phyloP scores from a whole-genome alignment of 2,888 invertebrate species.

The Cerastoderma edule region DNA sequence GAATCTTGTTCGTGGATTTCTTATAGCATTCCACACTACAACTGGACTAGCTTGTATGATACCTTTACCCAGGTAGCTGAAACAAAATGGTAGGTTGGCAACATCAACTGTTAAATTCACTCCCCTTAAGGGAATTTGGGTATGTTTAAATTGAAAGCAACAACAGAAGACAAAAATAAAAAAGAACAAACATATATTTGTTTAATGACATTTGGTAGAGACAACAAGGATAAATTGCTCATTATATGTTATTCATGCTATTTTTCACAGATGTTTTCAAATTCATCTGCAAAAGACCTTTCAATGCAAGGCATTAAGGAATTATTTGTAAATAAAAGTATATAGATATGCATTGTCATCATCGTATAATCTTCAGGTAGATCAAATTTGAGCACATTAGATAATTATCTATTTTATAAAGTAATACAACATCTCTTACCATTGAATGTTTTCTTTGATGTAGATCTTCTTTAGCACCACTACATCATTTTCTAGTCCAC shows the following conservation, averaged over 20 bases:
- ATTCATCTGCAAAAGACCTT: too few relatives aligned
- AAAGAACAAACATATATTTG: too few relatives aligned
- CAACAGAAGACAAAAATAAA: not conserved
- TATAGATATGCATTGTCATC: too few relatives aligned
- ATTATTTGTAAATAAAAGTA: too few relatives aligned
- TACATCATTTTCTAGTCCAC: slow-evolving; percentile 80
- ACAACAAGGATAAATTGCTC: too few relatives aligned
- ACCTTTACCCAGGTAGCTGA: slow-evolving; percentile 81
- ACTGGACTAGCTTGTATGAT: slow-evolving; percentile 77
- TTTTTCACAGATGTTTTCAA: too few relatives aligned
- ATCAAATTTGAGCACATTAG: not conserved
- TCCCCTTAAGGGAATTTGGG: not conserved
- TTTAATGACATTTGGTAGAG: too few relatives aligned
- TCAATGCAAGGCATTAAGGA: too few relatives aligned
- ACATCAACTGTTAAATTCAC: not conserved
- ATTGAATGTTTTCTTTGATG: slow-evolving; percentile 60
- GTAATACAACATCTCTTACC: slow-evolving; percentile 30
- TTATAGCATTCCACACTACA: slow-evolving; percentile 78
- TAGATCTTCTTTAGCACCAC: slow-evolving; percentile 77
- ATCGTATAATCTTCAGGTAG: too few relatives aligned
- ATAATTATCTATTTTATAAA: not conserved
- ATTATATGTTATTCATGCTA: too few relatives aligned
- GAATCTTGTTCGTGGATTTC: slow-evolving; percentile 79
- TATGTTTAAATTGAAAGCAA: not conserved
- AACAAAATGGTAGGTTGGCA: slow-evolving; percentile 12